phyloP scores from a whole-genome alignment of 1,140 invertebrate species.

The Eurosta solidaginis region DNA sequence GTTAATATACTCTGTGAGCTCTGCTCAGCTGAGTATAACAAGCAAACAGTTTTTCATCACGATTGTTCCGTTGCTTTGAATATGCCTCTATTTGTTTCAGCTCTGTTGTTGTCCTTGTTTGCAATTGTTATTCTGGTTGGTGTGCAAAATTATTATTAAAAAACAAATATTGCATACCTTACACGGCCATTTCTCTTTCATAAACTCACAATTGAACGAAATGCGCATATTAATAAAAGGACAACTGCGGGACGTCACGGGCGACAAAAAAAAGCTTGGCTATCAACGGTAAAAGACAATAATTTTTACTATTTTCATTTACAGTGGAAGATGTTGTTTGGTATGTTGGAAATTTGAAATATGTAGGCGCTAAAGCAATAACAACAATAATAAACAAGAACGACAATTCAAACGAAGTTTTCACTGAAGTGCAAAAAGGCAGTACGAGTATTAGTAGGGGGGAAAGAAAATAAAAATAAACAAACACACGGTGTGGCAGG shows the following conservation, averaged over 20 bases:
- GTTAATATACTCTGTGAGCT: too few species aligned
- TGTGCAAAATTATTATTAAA: constrained; percentile 14
- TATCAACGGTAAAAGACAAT: not conserved
- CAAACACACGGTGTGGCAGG: not conserved
- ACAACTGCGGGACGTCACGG: not conserved
- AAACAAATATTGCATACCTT: constrained; percentile 23
- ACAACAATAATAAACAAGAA: not conserved
- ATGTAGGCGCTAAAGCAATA: not conserved
- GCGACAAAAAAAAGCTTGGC: not conserved
- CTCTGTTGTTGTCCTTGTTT: not conserved
- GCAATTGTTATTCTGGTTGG: not conserved
- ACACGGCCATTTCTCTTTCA: not conserved
- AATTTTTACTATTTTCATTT: constrained; percentile 5
- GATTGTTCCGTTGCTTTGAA: too few species aligned
- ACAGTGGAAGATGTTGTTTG: not conserved
- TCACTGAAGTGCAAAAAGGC: not conserved
- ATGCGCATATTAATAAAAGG: not conserved
- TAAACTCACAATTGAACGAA: constrained; percentile 1
- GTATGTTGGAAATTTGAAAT: not conserved
- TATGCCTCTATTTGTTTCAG: not conserved
- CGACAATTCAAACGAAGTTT: not conserved
- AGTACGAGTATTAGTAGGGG: not conserved
- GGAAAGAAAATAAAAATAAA: not conserved
- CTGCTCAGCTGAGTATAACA: too few species aligned
- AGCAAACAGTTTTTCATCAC: not conserved